Percentiles rank a stretch among this genome's conserved stretches.
These are phyloP conservation scores for Encarsia formosa DNA, from an alignment of 2,888 invertebrate species.

Conservation along the genomic window DNA sequence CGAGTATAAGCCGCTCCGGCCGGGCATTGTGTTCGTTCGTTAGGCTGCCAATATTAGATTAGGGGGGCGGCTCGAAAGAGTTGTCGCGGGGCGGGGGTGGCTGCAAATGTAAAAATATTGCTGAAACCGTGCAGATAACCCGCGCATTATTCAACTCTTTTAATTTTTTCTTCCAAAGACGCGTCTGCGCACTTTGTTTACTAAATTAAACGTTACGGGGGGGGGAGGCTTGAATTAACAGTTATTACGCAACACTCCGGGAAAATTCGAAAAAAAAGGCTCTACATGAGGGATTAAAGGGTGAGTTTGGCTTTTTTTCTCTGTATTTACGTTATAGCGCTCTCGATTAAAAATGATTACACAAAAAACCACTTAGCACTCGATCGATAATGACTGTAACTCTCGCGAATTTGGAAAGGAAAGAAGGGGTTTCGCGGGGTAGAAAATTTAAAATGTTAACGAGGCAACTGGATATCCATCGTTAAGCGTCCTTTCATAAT, in stretches of 20 bases:
- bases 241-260: no score
- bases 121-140: slow-evolving; percentile 48
- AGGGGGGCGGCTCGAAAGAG: slow-evolving; percentile 32
- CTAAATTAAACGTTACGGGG: no score
- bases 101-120: slow-evolving; percentile 47
- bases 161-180: neutral
- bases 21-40: slow-evolving; percentile 38
- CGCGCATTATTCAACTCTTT: neutral
- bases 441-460: slow-evolving; percentile 25
- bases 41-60: slow-evolving; percentile 45
- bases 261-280: no score
- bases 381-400: no score
- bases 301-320: no score
- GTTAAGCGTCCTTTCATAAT: slow-evolving; percentile 22
- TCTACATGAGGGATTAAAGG: no score
- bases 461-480: slow-evolving; percentile 24
- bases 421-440: neutral
- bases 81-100: slow-evolving; percentile 26
- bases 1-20: slow-evolving; percentile 14
- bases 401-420: no score
- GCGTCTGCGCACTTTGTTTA: no score
- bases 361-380: no score
- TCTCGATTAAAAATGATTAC: no score
- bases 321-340: no score
- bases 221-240: no score